phyloP scores from a whole-genome alignment of 1,140 invertebrate species.

The Achatina immaculata region DNA sequence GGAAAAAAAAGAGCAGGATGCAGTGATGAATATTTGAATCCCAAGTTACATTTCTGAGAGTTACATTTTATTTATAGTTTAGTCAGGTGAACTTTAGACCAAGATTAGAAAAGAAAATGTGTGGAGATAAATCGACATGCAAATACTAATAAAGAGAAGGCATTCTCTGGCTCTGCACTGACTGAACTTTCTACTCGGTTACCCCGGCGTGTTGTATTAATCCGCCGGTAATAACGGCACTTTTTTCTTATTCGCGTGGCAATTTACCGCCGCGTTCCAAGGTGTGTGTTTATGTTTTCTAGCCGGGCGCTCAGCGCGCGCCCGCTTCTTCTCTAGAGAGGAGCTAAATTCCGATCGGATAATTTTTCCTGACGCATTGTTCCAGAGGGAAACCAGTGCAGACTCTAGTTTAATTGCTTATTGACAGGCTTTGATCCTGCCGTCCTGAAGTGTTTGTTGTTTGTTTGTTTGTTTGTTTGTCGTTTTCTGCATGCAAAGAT shows the following conservation, averaged over 20 bases:
- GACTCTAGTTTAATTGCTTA: not conserved
- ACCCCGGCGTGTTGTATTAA: conserved; percentile 1
- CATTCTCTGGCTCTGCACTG: not conserved
- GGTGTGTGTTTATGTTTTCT: not conserved
- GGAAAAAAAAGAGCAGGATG: no score
- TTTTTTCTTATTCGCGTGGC: not conserved
- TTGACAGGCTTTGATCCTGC: not conserved
- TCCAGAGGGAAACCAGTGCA: not conserved
- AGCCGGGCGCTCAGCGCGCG: no score
- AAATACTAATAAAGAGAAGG: not conserved
- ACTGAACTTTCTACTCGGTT: not conserved
- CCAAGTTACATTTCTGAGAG: no score
- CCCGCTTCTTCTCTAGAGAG: not conserved
- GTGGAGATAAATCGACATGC: not conserved
- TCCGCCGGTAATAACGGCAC: conserved; percentile 1
- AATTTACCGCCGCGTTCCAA: not conserved
- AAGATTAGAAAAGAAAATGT: no score
- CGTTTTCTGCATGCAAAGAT: no score
- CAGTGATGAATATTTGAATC: no score
- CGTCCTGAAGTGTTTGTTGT: no score
- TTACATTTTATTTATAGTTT: no score
- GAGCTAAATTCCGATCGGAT: not conserved
- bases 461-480: no score
- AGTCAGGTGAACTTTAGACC: no score
- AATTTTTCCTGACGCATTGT: not conserved